Base-by-base conservation (phyloP, 2,797 vertebrate genomes). In the Hydrocynus forskahlii region DNA sequence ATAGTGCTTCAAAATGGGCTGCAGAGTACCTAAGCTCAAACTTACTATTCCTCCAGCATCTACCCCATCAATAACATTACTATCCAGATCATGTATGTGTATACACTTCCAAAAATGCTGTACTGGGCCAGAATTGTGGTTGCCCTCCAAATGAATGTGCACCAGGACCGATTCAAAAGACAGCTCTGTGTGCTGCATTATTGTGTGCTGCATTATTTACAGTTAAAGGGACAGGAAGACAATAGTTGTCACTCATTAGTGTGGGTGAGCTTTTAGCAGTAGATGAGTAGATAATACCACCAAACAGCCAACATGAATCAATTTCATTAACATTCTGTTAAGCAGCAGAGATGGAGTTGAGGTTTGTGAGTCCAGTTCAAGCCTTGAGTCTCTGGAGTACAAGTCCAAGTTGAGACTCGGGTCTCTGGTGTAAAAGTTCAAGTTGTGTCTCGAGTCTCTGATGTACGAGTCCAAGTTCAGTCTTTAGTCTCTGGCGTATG, bases 181-280 rank as follows among this genome's bases (percentile, higher is more conserved):
- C 64, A 67, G 64, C 19, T 67, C 17, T 67, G 9, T 67, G 64
- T 43, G 64, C 43, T 13, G 23, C n/a, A 43, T 45, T 70, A 52
- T 70, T 12, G 9, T 67, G 64, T 43, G 64, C 43, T 13, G 23
- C n/a, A 43, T 45, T 70, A 52, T 70, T 12, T 50, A 50, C 2
- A 52, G 13, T 50, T n/a, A 70, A 43, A 50, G 7, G 21, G n/a
- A 70, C 45, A 70, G 45, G 21, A 52, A 23, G 45, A 70, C 13
- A 70, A 69, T 21, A 0, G 2, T n/a, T 67, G 64, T 45, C 64
- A 40, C 7, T 67, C 38, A 45, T 45, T 43, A 45, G 19, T 43
- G 17, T n/a, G 38, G 19, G 19, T 43, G 64, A 43, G 38, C 17
- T 45, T 68, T 68, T 40, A 10, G 66, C n/a, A 43, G 10, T 21